These are phyloP conservation scores for Pleuronectes platessa DNA, from an alignment of 2,113 vertebrate species.

Conservation along the genomic window DNA sequence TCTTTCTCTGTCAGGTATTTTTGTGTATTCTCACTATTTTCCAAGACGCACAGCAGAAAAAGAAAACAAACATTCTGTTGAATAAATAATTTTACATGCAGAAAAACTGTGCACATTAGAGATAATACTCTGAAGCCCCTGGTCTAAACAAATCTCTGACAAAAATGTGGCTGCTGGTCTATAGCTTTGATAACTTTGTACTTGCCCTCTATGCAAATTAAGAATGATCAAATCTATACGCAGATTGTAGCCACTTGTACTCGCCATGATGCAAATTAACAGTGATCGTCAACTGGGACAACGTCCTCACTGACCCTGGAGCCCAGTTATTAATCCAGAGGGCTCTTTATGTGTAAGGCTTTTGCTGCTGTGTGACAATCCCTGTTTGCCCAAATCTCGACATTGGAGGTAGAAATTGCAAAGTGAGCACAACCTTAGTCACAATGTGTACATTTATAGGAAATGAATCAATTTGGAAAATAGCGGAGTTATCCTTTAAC, in stretches of 20 bases:
- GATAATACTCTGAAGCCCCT: not conserved
- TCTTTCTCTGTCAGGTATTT: not conserved
- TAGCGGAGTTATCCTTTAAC: not conserved
- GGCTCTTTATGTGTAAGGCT: no score
- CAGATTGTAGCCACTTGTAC: no score
- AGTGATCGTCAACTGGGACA: no score
- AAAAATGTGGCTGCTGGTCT: not conserved
- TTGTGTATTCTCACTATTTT: no score
- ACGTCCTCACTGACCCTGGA: no score
- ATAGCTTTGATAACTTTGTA: no score
- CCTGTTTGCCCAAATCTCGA: not conserved
- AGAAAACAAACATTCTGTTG: no score
- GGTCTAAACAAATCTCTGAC: conserved; percentile 3
- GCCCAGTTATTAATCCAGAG: no score
- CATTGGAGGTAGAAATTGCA: not conserved
- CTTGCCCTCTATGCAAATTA: no score
- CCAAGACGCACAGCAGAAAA: no score
- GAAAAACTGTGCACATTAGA: not conserved
- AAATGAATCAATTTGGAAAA: not conserved
- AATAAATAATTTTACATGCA: not conserved
- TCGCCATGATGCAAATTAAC: no score
- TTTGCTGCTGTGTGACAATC: not conserved
- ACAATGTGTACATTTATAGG: not conserved
- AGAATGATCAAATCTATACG: no score
- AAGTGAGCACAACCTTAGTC: not conserved